These are phyloP conservation scores for Heliconius charithonia DNA, from an alignment of 2,888 invertebrate genomes.

Conservation along the genomic window DNA sequence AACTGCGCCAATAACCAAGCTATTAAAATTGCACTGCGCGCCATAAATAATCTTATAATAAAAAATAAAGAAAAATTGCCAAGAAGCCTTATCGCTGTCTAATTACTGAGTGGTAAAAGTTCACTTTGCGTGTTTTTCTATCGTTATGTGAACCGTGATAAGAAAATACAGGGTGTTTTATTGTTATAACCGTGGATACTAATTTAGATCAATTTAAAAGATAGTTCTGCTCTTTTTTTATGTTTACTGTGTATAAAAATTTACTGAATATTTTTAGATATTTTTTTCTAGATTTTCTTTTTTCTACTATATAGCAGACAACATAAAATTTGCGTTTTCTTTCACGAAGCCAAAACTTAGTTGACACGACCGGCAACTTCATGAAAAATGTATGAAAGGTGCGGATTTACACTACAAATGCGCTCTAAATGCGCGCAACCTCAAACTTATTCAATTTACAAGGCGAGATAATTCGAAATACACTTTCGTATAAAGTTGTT, in stretches of 20 bases:
- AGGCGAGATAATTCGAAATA: conserved; percentile 1
- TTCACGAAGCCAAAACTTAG: conserved; percentile 11
- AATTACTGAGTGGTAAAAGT: background rate
- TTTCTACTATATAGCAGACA: background rate
- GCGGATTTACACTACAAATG: conserved; percentile 30
- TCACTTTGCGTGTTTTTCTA: background rate
- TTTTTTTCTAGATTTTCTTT: background rate
- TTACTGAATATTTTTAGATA: background rate
- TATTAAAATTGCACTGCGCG: no score
- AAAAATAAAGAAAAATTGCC: background rate
- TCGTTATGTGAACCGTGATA: background rate
- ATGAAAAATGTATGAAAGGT: conserved; percentile 39
- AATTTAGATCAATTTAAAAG: background rate
- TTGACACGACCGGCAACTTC: conserved; percentile 17
- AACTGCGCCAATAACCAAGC: no score
- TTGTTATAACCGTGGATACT: background rate
- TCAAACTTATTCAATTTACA: conserved; percentile 20
- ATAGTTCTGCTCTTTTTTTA: background rate
- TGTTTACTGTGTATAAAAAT: no score
- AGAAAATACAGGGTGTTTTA: background rate
- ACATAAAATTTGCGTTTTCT: background rate
- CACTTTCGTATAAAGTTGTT: background rate
- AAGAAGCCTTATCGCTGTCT: background rate
- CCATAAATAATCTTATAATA: no score
- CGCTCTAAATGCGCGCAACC: conserved; percentile 3